A percentile compares a stretch with the other conserved stretches of the same genome.
Evolutionary conservation across 2,888 invertebrate species (phyloP).

Genomic region (Heterodera filipjevi): DNA sequence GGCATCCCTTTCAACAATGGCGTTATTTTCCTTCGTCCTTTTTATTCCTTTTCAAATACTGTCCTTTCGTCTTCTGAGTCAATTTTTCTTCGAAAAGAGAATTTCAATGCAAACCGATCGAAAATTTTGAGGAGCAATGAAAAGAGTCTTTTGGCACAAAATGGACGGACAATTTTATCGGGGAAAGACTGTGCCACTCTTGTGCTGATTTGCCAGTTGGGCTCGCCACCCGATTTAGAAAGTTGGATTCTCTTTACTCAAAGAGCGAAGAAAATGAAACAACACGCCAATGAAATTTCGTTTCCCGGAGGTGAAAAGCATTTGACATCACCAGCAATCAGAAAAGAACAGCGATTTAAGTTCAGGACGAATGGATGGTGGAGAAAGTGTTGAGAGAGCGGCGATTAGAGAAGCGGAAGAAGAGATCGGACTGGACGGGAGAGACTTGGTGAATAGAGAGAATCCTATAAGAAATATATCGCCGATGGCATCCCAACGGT

Average conservation of each 20-base stretch:
- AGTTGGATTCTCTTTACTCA: conserved; percentile 20
- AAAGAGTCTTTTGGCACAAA: background rate
- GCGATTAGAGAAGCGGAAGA: conserved; percentile 23
- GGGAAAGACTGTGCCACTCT: background rate
- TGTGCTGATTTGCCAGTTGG: background rate
- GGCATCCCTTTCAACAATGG: background rate
- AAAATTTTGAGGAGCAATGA: background rate
- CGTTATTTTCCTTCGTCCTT: background rate
- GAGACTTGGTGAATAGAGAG: background rate
- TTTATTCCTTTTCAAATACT: background rate
- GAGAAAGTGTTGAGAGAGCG: conserved; percentile 12
- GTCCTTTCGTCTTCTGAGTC: background rate
- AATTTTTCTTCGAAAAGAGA: background rate
- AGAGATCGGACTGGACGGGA: conserved; percentile 13
- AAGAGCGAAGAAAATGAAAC: conserved; percentile 16
- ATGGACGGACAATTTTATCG: background rate
- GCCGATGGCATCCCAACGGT: too few species aligned
- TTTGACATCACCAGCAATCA: background rate
- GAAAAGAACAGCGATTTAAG: background rate
- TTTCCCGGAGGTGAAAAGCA: conserved; percentile 22
- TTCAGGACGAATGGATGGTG: background rate
- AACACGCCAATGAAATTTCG: conserved; percentile 27
- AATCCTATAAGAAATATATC: too few species aligned
- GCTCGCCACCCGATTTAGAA: background rate
- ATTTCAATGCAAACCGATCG: background rate